A percentile compares a stretch with the other conserved stretches of the same genome.
These are phyloP conservation scores for Pinctada fucata DNA, from an alignment of 2,888 invertebrate genomes.

Conservation along the genomic window DNA sequence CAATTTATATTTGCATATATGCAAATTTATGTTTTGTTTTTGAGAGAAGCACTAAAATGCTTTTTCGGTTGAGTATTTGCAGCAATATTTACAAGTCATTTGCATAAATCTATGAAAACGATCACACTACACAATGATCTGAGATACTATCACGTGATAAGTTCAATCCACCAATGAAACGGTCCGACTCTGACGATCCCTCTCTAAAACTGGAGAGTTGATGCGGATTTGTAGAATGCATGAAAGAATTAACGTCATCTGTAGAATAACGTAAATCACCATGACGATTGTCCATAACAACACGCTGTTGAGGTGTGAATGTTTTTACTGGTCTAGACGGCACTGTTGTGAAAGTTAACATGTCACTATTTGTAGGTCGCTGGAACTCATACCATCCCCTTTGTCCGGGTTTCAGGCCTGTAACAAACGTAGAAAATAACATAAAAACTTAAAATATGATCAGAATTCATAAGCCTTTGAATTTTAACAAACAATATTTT, in stretches of 20 bases:
- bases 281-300: background rate
- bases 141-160: background rate
- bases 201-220: constrained; percentile 15
- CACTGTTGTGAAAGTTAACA: constrained; percentile 1
- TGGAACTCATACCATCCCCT: constrained; percentile 17
- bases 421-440: background rate
- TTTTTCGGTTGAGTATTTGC: background rate
- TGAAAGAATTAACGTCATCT: background rate
- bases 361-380: constrained; percentile 12
- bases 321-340: constrained; percentile 1
- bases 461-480: too few species aligned
- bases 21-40: background rate
- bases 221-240: constrained; percentile 4
- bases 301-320: background rate
- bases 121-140: background rate
- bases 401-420: background rate
- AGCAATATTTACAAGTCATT: background rate
- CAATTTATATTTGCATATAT: background rate
- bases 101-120: background rate
- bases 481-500: too few species aligned
- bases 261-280: background rate
- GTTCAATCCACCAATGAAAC: background rate
- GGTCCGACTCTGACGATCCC: background rate
- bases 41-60: background rate
- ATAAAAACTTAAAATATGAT: too few species aligned